Base-by-base conservation (phyloP, 1,140 invertebrate species). In the Galleria mellonella region DNA sequence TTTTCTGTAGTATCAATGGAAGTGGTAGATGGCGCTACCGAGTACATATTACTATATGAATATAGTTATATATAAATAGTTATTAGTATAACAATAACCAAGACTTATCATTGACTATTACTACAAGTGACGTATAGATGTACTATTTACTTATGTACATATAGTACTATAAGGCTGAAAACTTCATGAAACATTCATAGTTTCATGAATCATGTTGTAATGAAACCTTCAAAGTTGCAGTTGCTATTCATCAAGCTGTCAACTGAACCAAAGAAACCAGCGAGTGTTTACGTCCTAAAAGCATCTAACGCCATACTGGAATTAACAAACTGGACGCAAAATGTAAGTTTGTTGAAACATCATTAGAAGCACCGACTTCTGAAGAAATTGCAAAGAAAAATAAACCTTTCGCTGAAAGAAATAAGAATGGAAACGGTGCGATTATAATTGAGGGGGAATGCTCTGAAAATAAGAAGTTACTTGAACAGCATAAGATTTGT, bases 211-310 rank as follows among this genome's bases (percentile, higher is more conserved):
- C 41, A 59, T 3, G 46, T 33, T 52, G 55, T 54, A 64, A 68
- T 59, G 51, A 58, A 56, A 59, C 62, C 57, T 43, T 55, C 33
- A 33, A 45, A 47, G 45, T 32, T 33, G 49, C 56, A 36, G 38
- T 40, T 43, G 6, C 17, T 2, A 65, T 69, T 50, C 54, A 69
- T 69, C 58, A 69, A 51, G 27, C 50, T 65, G 65, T 65, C 65
- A 60, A 12, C 15, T 23, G 36, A n/a, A 31, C 11, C 23, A 9
- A 32, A 27, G 11, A 23, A 39, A 41, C 42, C 17, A 51, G 40
- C 4, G 36, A 45, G 8, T 3, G 11, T 39, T 40, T 50, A 10
- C 47, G 6, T 15, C 42, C 33, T 11, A 32, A 39, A 30, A 4
- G 2, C 17, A 32, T 15, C 14, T 32, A 11, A 23, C 2, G 8